Evolutionary conservation across 35 echinoderm and acorn worm species (phyloP).

Genomic region (Nesometra sesokonis): DNA sequence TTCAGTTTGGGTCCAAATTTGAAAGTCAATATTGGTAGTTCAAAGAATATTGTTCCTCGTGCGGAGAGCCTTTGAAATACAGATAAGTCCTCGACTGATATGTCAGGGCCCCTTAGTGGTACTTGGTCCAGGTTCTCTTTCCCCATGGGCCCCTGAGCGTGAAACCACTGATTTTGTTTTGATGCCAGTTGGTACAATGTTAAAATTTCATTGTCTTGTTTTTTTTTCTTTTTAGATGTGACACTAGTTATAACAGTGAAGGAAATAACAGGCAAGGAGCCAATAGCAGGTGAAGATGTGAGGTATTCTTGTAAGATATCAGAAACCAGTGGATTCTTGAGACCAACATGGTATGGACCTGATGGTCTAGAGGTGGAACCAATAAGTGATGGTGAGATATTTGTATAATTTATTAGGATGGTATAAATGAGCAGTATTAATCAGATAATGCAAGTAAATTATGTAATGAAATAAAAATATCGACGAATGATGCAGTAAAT

Average conservation of each 20-base stretch:
- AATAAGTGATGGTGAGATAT: neutral
- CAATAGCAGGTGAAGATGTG: slow-evolving; percentile 1
- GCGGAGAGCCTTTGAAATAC: too few relatives aligned
- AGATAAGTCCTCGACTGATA: too few relatives aligned
- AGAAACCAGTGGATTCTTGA: neutral
- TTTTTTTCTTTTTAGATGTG: neutral
- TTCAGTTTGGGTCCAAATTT: too few relatives aligned
- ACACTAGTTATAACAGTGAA: neutral
- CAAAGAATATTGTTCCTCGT: too few relatives aligned
- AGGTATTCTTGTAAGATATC: slow-evolving; percentile 8
- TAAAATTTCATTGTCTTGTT: neutral
- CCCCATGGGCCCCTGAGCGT: too few relatives aligned
- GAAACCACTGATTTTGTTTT: too few relatives aligned
- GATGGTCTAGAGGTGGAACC: slow-evolving; percentile 7
- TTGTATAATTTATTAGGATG: neutral
- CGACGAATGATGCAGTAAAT: too few relatives aligned
- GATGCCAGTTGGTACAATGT: too few relatives aligned
- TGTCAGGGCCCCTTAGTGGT: too few relatives aligned
- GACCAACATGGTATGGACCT: slow-evolving; percentile 29
- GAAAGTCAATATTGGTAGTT: too few relatives aligned
- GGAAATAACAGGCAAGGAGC: neutral
- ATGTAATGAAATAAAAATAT: neutral
- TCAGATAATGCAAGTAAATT: neutral
- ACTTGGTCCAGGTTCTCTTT: too few relatives aligned
- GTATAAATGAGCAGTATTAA: neutral